These are phyloP conservation scores for Pandemis heparana DNA, from an alignment of 2,888 invertebrate species.

Conservation along the genomic window DNA sequence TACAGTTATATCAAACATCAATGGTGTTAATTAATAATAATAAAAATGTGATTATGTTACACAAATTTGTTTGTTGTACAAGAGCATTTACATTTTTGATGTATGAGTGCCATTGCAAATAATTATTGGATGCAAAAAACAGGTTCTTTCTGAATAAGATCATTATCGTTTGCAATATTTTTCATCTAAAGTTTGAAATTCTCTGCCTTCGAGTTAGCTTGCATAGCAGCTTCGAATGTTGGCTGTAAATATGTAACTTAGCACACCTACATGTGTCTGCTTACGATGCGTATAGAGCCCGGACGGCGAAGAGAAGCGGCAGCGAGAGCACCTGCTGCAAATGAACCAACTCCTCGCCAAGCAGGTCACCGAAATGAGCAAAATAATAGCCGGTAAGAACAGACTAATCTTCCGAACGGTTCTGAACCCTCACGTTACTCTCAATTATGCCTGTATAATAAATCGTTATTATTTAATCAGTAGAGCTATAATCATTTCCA, in stretches of 20 bases:
- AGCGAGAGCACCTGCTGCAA: slow-evolving; percentile 95
- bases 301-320: slow-evolving; percentile 93
- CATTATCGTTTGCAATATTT: background rate
- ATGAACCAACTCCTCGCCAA: slow-evolving; percentile 96
- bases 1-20: background rate
- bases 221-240: slow-evolving; percentile 78
- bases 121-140: background rate
- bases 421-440: slow-evolving; percentile 20
- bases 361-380: slow-evolving; percentile 97
- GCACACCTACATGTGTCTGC: slow-evolving; percentile 71
- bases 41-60: too few species aligned
- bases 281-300: slow-evolving; percentile 86
- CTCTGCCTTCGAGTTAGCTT: slow-evolving; percentile 52
- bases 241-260: slow-evolving; percentile 74
- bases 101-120: too few species aligned
- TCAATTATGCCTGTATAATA: slow-evolving; percentile 25
- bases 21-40: background rate
- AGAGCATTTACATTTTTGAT: too few species aligned
- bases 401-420: slow-evolving; percentile 45
- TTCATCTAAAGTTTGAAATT: background rate
- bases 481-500: background rate
- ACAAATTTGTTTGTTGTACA: too few species aligned
- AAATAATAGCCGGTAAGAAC: slow-evolving; percentile 96
- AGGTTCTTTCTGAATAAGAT: background rate
- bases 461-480: slow-evolving; percentile 15